Percentiles rank a stretch among this genome's conserved stretches.
phyloP scores from a whole-genome alignment of 2,113 vertebrate genomes.

The Panthera uncia region DNA sequence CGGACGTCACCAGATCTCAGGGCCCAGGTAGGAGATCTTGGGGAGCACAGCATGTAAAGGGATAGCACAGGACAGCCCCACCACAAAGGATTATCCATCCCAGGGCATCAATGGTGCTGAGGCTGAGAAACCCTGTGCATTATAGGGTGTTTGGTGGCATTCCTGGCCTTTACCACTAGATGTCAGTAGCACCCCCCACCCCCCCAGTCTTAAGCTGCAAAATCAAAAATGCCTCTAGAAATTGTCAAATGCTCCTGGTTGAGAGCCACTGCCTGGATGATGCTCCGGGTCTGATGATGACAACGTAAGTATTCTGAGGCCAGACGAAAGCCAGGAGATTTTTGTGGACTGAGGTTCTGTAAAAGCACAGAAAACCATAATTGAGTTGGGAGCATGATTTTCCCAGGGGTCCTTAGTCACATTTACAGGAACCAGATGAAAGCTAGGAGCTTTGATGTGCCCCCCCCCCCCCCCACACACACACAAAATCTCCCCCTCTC shows the following conservation, averaged over 20 bases:
- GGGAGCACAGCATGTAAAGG: background rate
- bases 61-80: too few species aligned
- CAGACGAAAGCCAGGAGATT: slow-evolving; percentile 14
- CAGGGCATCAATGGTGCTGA: too few species aligned
- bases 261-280: background rate
- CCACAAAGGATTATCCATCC: too few species aligned
- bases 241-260: fast-evolving
- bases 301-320: background rate
- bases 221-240: background rate
- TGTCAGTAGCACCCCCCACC: background rate
- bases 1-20: background rate
- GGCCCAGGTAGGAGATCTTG: background rate
- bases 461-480: too few species aligned
- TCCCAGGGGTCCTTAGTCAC: background rate
- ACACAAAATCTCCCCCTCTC: background rate
- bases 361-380: background rate
- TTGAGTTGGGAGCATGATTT: slow-evolving; percentile 50
- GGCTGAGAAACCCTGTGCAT: too few species aligned
- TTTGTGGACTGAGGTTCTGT: background rate
- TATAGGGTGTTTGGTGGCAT: fast-evolving
- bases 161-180: background rate
- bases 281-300: background rate
- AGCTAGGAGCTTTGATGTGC: background rate
- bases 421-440: slow-evolving; percentile 57
- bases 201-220: background rate